Base-by-base conservation (phyloP, 2,888 invertebrate genomes). In the Allophyes oxyacanthae region DNA sequence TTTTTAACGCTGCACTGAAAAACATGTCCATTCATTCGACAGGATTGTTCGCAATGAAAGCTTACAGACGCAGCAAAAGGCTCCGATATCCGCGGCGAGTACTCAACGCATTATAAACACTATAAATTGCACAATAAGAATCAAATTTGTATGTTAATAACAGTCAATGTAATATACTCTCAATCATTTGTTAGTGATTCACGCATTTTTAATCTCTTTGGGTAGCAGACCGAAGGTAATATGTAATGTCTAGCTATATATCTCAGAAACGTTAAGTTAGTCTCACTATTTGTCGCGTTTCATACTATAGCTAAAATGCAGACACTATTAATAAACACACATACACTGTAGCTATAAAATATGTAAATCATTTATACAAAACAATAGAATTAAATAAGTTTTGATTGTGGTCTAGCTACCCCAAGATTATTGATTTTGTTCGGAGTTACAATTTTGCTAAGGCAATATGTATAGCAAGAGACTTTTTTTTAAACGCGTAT, bases 91-190 rank as follows among this genome's bases (percentile, higher is more conserved):
- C 68, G 52, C 58, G 54, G 53, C 51, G 45, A 48, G 15, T 50
- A 42, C 51, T 62, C 67, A 67, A 64, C 63, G 62, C 62, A 63
- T 63, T 56, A 58, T 58, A 62, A 63, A 69, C 54, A 56, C 59
- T 74, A 72, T 62, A 50, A 30, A 42, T 20, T 67, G 55, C 53
- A 61, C 46, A 61, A 60, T 64, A 64, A 57, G 41, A 56, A 54
- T 61, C 54, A 57, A 51, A 60, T 40, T 60, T 46, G 10, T 50
- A 60, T 57, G 44, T 32, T 52, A 57, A 61, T 56, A 68, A 65
- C 51, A 60, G 37, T 56, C 15, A 53, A 53, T 56, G 48, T 51
- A 49, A 25, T 32, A 55, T 50, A 14, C 30, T 49, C 40, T 51
- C 38, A 51, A 33, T 53, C 25, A 61, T 65, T 56, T 45, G 6